Base-by-base conservation (phyloP, 2,113 vertebrate genomes). In the Syngnathoides biaculeatus region DNA sequence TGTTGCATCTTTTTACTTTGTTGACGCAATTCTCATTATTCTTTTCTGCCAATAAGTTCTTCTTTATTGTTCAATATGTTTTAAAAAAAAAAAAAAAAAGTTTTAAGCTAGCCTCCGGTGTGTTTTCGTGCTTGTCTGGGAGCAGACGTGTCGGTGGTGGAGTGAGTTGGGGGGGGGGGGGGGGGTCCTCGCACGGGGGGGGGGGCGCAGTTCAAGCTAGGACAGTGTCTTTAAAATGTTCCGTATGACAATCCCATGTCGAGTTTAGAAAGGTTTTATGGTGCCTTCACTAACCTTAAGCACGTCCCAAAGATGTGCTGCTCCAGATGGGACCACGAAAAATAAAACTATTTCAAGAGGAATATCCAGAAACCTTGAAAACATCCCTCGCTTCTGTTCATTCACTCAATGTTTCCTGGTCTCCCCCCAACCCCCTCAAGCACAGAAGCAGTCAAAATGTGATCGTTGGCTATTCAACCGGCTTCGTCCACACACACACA, bases 391-490 rank as follows among this genome's bases (percentile, higher is more conserved):
- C 45, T 68, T 78, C 63, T 76, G 11, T 65, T 69, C 45, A 66
- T 65, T 66, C 68, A 79, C 64, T 59, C 47, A 48, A 68, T 64
- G 55, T 71, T 75, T 72, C 62, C 43, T 70, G 35, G 67, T 78
- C 73, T 71, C 84, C 6, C 6, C n/a, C n/a, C n/a, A n/a, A n/a
- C n/a, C n/a, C n/a, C n/a, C n/a, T n/a, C n/a, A n/a, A 4, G 15
- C 76, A 90, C 83, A 90, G 91, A 89, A 71, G 84, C 79, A 69
- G 78, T 84, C 69, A 84, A 90, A 89, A 90, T 78, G 83, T 74
- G 58, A 60, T 10, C 10, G 39, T 91, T 91, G 82, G 88, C 90
- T 83, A 90, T 92, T 91, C 88, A 84, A 80, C 80, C 81, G 80
- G 85, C 85, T 64, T 20, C 11, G 19, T 59, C 22, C 19, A 84